Base-by-base conservation (phyloP, 2,888 invertebrate species). In the Drosophila kambysellisi region DNA sequence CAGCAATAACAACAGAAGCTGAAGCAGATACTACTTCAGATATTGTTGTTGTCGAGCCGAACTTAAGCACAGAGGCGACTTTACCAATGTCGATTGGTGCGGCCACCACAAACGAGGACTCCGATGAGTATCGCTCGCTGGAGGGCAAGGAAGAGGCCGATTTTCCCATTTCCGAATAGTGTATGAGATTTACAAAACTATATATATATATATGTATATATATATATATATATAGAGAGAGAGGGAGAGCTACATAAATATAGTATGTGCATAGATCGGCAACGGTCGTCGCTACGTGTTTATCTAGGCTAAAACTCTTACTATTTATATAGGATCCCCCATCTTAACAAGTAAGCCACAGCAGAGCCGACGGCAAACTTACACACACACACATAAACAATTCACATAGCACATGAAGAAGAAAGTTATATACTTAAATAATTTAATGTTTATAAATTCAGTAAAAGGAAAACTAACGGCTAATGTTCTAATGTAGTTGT, bases 81-180 rank as follows among this genome's bases (percentile, higher is more conserved):
- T 69, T 83, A 73, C 83, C 89, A 67, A 79, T 81, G 65, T 82
- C 82, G 8, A 62, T 83, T 76, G 91, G 81, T 64, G 78, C 88
- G 17, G 64, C 74, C 9, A 76, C 81, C 56, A 70, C 86, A 48
- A 91, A 91, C 67, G 92, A 92, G 70, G 93, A 93, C 83, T 93
- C 93, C 6, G 93, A 93, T 87, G 93, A 93, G 76, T 93, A 93
- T 90, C 92, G 93, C 58, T 93, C 93, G 56, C 90, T 93, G 72
- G 93, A 93, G 80, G 91, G 90, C 72, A 93, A 92, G 85, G 93
- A 93, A 61, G 93, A 93, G 62, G 82, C 79, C 56, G 91, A 92
- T 79, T 93, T 91, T 84, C 82, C 91, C 60, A 83, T 89, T 79
- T 90, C 85, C 71, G 92, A 90, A 88, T 91, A 92, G 88, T 91